Percentiles rank a stretch among this genome's conserved stretches.
These are phyloP conservation scores for Aythya fuligula DNA, from an alignment of 2,797 vertebrate genomes.

Conservation along the genomic window DNA sequence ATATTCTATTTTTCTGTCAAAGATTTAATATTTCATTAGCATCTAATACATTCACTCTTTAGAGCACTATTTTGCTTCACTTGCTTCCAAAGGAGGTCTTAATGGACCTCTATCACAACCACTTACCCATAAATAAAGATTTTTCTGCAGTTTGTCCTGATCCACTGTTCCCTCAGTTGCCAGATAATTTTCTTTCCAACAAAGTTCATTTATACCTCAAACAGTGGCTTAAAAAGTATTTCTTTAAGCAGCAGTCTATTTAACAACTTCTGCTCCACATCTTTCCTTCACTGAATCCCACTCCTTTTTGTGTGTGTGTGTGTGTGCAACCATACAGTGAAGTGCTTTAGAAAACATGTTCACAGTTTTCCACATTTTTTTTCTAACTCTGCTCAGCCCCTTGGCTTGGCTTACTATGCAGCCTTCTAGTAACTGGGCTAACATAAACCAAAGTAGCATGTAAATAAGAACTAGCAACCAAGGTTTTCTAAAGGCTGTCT, in stretches of 20 bases:
- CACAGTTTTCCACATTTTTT: not conserved
- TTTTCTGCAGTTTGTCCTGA: not conserved
- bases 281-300: not conserved
- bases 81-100: not conserved
- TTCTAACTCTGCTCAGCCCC: not conserved
- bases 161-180: not conserved
- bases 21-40: not conserved
- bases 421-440: not conserved
- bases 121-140: not conserved
- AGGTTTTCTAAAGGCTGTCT: not conserved
- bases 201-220: not conserved
- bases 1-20: constrained; percentile 8
- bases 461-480: not conserved
- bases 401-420: not conserved
- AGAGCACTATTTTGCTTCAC: not conserved
- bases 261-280: not conserved
- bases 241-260: not conserved
- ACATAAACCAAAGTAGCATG: not conserved
- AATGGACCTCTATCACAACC: not conserved
- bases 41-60: not conserved
- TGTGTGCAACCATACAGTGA: not conserved
- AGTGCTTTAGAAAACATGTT: not conserved
- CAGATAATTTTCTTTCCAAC: not conserved
- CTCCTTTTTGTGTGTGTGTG: not conserved
- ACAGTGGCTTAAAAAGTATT: not conserved